Percentiles rank a stretch among this genome's conserved stretches.
phyloP scores from a whole-genome alignment of 2,113 vertebrate genomes.

The Tetrax tetrax region DNA sequence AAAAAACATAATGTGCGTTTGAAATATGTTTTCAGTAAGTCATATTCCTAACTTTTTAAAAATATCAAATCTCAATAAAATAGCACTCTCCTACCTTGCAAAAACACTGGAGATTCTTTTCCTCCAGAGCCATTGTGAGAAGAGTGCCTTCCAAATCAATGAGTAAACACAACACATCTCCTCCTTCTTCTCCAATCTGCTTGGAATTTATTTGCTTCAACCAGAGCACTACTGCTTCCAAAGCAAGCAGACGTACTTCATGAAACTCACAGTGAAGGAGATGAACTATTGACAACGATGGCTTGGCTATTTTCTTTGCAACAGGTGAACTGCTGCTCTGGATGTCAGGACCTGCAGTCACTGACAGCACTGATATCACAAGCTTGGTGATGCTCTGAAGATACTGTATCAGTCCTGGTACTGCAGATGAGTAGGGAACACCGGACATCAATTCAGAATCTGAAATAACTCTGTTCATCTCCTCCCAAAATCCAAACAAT shows the following conservation, averaged over 20 bases:
- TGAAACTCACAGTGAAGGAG: constrained; percentile 82
- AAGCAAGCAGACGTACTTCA: constrained; percentile 83
- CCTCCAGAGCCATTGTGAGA: constrained; percentile 80
- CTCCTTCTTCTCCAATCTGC: background rate
- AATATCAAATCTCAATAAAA: background rate
- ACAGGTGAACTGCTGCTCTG: constrained; percentile 11
- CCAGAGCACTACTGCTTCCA: constrained; percentile 80
- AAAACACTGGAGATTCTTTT: constrained; percentile 86
- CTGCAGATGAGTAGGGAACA: constrained; percentile 29
- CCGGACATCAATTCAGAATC: constrained; percentile 80
- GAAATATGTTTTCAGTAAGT: background rate
- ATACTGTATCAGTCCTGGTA: constrained; percentile 86
- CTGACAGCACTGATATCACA: constrained; percentile 66
- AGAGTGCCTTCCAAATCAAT: constrained; percentile 72
- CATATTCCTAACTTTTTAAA: too few species aligned
- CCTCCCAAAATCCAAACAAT: constrained; percentile 74
- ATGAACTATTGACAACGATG: constrained; percentile 48
- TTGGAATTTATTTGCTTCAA: constrained; percentile 46
- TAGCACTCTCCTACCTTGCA: constrained; percentile 79
- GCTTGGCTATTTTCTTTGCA: background rate
- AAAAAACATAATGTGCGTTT: background rate
- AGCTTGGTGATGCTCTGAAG: constrained; percentile 87
- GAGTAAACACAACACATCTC: constrained; percentile 51
- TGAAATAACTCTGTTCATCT: constrained; percentile 72
- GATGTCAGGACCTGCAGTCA: constrained; percentile 18